A percentile compares a stretch with the other conserved stretches of the same genome.
Conservation (phyloP, 2,888 invertebrate species). For the Antitype chi region DNA sequence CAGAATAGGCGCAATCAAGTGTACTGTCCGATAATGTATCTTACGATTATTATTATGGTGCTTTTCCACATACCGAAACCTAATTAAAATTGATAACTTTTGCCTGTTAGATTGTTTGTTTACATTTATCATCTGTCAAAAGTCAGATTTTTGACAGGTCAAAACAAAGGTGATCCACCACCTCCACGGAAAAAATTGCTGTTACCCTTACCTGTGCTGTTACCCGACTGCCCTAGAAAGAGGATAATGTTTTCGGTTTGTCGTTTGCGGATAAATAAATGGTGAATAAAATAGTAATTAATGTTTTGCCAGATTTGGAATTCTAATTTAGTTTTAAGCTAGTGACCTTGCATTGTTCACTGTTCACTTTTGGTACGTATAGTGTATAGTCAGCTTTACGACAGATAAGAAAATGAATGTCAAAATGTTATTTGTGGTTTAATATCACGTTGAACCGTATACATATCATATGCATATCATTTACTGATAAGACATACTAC, state of each 20-base stretch:
- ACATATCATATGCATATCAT: too few relatives aligned
- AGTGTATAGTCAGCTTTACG: constrained; percentile 30
- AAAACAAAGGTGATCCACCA: neutral
- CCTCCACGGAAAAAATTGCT: neutral
- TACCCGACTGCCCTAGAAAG: neutral
- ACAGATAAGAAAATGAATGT: constrained; percentile 23
- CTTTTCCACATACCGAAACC: constrained; percentile 23
- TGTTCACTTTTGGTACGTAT: neutral
- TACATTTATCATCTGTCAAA: constrained; percentile 6
- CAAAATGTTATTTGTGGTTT: constrained; percentile 3
- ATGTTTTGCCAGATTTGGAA: neutral
- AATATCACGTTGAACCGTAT: neutral
- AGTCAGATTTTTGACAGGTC: constrained; percentile 11
- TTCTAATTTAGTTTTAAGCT: neutral
- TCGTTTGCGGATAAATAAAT: too few relatives aligned
- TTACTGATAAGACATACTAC: neutral
- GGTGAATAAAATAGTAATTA: neutral
- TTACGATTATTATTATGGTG: constrained; percentile 15
- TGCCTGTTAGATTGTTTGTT: constrained; percentile 4
- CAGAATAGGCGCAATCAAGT: constrained; percentile 10
- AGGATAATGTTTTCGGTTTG: neutral
- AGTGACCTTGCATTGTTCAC: neutral
- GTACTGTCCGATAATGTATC: constrained; percentile 23
- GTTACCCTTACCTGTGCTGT: too few relatives aligned
- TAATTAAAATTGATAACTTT: neutral